These are phyloP conservation scores for Tetheella fluctuosa DNA, from an alignment of 2,888 invertebrate genomes.

Conservation along the genomic window DNA sequence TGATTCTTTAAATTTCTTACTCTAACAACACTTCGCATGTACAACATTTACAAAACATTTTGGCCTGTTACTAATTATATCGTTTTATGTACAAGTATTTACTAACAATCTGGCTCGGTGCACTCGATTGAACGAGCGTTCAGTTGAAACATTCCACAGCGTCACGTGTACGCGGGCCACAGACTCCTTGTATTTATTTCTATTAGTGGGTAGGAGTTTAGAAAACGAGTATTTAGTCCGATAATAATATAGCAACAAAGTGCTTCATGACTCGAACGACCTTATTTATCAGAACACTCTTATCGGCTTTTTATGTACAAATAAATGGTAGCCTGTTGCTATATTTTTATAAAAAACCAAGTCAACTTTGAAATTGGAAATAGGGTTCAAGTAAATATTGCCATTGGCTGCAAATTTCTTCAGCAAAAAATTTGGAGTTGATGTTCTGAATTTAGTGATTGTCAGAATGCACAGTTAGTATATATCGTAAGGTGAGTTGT, in stretches of 20 bases:
- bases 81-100: slow-evolving; percentile 2
- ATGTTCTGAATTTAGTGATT: background rate
- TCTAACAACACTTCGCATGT: slow-evolving; percentile 5
- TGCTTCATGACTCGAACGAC: background rate
- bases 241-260: slow-evolving; percentile 7
- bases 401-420: background rate
- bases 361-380: background rate
- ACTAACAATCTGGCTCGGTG: slow-evolving; percentile 1
- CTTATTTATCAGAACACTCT: slow-evolving; percentile 4
- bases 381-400: background rate
- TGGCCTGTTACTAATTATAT: background rate
- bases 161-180: slow-evolving; percentile 3
- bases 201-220: background rate
- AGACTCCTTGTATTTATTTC: background rate
- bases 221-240: slow-evolving; percentile 4
- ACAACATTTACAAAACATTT: slow-evolving; percentile 1
- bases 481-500: background rate
- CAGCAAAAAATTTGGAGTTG: background rate
- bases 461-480: background rate
- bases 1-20: background rate
- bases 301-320: background rate
- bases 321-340: background rate
- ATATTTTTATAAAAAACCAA: background rate
- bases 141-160: background rate
- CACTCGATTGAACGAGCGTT: slow-evolving; percentile 2